Conservation (phyloP, 2,113 vertebrate genomes). For the Heptranchias perlo region DNA sequence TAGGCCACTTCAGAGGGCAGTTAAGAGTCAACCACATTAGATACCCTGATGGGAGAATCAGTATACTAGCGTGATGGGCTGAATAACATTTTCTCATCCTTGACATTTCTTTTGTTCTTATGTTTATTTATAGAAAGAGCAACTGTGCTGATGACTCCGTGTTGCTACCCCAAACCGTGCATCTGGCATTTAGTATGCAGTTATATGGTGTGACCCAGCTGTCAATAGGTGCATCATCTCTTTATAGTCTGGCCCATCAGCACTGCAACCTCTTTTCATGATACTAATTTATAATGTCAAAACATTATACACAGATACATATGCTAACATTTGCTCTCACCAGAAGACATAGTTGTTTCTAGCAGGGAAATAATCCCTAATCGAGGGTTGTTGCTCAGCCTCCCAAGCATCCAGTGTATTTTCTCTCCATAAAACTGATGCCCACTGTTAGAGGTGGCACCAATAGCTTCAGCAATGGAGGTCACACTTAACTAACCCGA, state of each 20-base stretch:
- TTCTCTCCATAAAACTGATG: neutral
- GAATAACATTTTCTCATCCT: neutral
- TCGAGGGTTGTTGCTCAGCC: neutral
- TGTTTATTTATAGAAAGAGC: neutral
- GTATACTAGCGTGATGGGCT: neutral
- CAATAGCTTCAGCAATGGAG: neutral
- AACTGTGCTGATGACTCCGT: neutral
- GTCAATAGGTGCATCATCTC: neutral
- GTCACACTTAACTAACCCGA: neutral
- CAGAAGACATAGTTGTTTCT: neutral
- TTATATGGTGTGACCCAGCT: neutral
- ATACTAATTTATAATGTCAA: neutral
- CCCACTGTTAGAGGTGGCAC: neutral
- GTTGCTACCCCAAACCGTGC: neutral
- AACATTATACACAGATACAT: neutral
- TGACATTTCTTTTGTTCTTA: neutral
- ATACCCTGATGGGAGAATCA: neutral
- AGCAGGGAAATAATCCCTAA: neutral
- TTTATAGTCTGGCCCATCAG: neutral
- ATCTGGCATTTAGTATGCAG: neutral
- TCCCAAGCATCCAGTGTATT: neutral
- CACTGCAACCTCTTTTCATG: neutral
- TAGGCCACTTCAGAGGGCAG: neutral
- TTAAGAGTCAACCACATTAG: neutral
- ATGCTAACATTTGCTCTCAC: neutral